Evolutionary conservation across 2,888 invertebrate species (phyloP).

Genomic region (Carcina quercana): DNA sequence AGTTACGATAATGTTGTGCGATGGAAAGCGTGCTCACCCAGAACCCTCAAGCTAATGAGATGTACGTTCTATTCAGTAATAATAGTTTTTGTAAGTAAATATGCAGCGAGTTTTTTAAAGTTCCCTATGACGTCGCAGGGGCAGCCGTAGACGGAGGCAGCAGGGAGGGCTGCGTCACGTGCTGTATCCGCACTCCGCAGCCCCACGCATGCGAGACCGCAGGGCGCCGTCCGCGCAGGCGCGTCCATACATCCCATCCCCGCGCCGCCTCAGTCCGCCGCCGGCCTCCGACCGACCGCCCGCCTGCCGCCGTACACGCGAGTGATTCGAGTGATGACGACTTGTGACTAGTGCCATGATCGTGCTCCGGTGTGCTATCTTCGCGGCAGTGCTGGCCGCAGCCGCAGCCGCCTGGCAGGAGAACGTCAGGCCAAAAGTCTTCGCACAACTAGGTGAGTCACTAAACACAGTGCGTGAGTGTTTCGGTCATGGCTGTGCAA

Average conservation of each 20-base stretch:
- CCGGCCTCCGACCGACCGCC: conserved; percentile 69
- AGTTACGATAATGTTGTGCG: too few relatives aligned
- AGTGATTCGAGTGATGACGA: conserved; percentile 68
- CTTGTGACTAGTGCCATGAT: conserved; percentile 71
- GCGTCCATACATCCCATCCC: conserved; percentile 57
- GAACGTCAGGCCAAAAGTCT: conserved; percentile 93
- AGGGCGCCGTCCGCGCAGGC: conserved; percentile 64
- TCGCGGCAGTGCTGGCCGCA: conserved; percentile 71
- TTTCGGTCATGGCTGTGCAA: conserved; percentile 32
- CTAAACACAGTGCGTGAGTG: conserved; percentile 41
- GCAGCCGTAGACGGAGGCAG: conserved; percentile 30
- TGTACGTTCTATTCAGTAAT: too few relatives aligned
- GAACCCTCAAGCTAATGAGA: too few relatives aligned
- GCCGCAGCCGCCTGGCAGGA: conserved; percentile 88
- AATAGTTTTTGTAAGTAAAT: too few relatives aligned
- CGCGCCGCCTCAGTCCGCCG: conserved; percentile 65
- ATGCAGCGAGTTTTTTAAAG: conserved; percentile 69
- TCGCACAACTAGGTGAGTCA: conserved; percentile 91
- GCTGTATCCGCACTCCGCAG: conserved; percentile 71
- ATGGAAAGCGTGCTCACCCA: too few relatives aligned
- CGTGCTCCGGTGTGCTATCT: conserved; percentile 64
- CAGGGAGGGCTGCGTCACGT: conserved; percentile 73
- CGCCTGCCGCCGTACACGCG: conserved; percentile 50
- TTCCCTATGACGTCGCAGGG: conserved; percentile 69
- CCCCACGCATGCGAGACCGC: conserved; percentile 73